Base-by-base conservation (phyloP, 1,140 invertebrate genomes). In the Caerostris extrusa region DNA sequence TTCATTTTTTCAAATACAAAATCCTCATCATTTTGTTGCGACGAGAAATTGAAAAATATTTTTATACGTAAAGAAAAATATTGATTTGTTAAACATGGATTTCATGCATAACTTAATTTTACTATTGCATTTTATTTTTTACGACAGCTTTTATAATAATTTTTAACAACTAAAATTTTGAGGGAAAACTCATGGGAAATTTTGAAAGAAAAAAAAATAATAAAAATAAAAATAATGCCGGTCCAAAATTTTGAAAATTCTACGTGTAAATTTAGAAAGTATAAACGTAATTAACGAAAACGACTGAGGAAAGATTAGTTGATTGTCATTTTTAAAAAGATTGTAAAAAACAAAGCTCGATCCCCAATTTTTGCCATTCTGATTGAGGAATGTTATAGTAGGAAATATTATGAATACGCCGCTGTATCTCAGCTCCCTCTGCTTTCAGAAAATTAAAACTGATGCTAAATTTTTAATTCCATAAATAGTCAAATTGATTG, bases 231-330 rank as follows among this genome's bases (percentile, higher is more conserved):
- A 88, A 88, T 8, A 61, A 17, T 6, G 53, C 61, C 91, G 87
- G 58, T 93, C 82, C 91, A 93, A 93, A 93, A 93, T 83, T 86
- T 86, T 86, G 53, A 58, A 64, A 83, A 86, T 93, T 93, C 61
- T 86, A 86, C 58, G 60, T 67, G 82, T 86, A 93, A 82, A 86
- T 64, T 61, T 87, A 93, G 82, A 93, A 93, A 93, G 83, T 93
- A 93, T 93, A 86, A 93, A 93, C 83, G 61, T 87, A 93, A 93
- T 93, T 93, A 93, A 93, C 91, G 91, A 83, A 61, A 83, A 93
- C 91, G 91, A 93, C 34, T 87, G 81, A 93, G 81, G 61, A 64
- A 87, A 93, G 91, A 93, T 93, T 93, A 93, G 91, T 87, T 93
- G n/a, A n/a, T n/a, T n/a, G n/a, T n/a, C n/a, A n/a, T n/a, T n/a